These are phyloP conservation scores for Orchestes rusci DNA, from an alignment of 2,888 invertebrate genomes.

Conservation along the genomic window DNA sequence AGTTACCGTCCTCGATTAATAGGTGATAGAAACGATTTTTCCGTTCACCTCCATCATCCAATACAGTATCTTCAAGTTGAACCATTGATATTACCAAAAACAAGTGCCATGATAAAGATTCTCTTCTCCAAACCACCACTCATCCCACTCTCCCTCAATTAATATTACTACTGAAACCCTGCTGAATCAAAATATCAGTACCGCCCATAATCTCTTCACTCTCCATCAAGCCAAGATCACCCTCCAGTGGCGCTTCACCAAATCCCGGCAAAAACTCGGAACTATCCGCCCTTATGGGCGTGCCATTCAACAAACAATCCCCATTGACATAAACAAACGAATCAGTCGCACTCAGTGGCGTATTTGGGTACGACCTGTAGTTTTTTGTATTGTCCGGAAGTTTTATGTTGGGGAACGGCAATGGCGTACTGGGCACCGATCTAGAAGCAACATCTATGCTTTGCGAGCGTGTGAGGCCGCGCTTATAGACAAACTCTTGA, in stretches of 20 bases:
- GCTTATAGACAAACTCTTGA: conserved; percentile 9
- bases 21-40: too few relatives aligned
- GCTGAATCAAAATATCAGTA: conserved; percentile 32
- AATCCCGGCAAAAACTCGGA: not conserved
- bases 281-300: conserved; percentile 35
- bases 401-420: conserved; percentile 25
- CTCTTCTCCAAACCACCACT: conserved; percentile 10
- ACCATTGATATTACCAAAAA: too few relatives aligned
- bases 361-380: conserved; percentile 72
- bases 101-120: too few relatives aligned
- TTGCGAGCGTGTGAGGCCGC: conserved; percentile 28
- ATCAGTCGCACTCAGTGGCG: conserved; percentile 50
- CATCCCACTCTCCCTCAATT: conserved; percentile 25
- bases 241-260: conserved; percentile 25
- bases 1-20: too few relatives aligned
- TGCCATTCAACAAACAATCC: conserved; percentile 43
- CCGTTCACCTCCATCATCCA: too few relatives aligned
- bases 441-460: conserved; percentile 49
- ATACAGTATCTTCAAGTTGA: too few relatives aligned
- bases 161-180: conserved; percentile 32
- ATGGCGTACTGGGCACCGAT: conserved; percentile 63
- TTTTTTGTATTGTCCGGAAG: conserved; percentile 36
- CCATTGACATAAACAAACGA: conserved; percentile 39
- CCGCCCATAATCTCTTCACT: conserved; percentile 31
- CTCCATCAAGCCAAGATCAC: conserved; percentile 29